Percentiles rank a stretch among this genome's conserved stretches.
These are phyloP conservation scores for Tineola bisselliella DNA, from an alignment of 2,888 invertebrate genomes.

Conservation along the genomic window DNA sequence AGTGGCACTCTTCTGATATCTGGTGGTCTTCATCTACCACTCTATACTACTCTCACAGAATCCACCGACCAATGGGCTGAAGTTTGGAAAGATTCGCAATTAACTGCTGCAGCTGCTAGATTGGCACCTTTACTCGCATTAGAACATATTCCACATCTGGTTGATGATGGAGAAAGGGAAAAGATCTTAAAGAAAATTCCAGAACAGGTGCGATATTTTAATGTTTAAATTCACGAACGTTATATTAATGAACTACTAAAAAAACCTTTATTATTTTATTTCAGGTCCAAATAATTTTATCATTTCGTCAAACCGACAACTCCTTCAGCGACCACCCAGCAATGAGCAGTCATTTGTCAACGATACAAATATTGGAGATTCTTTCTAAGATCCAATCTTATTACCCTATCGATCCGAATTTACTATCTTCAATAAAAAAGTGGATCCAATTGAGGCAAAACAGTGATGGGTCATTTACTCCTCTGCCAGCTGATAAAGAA, in stretches of 20 bases:
- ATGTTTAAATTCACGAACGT: no score
- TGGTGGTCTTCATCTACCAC: slow-evolving; percentile 70
- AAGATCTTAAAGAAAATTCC: slow-evolving; percentile 62
- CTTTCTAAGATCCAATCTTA: slow-evolving; percentile 70
- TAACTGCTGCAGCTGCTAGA: slow-evolving; percentile 66
- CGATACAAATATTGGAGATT: slow-evolving; percentile 69
- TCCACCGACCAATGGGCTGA: slow-evolving; percentile 49
- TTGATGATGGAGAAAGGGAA: slow-evolving; percentile 60
- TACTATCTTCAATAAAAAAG: slow-evolving; percentile 67
- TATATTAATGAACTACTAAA: no score
- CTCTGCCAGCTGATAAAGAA: slow-evolving; percentile 68
- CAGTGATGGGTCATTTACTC: slow-evolving; percentile 69
- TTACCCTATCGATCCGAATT: slow-evolving; percentile 70
- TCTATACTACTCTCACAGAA: slow-evolving; percentile 47
- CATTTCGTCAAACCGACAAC: slow-evolving; percentile 72
- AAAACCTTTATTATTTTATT: slow-evolving; percentile 17
- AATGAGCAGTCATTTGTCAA: slow-evolving; percentile 69
- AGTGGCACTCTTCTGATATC: slow-evolving; percentile 69
- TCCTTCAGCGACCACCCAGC: slow-evolving; percentile 74
- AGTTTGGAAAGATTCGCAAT: slow-evolving; percentile 56
- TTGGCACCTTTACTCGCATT: slow-evolving; percentile 67
- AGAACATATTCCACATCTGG: slow-evolving; percentile 61
- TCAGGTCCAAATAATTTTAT: slow-evolving; percentile 70
- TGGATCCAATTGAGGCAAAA: slow-evolving; percentile 72
- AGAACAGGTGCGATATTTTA: slow-evolving; percentile 49